Conservation (phyloP, 2,113 vertebrate species). For the Alces alces region DNA sequence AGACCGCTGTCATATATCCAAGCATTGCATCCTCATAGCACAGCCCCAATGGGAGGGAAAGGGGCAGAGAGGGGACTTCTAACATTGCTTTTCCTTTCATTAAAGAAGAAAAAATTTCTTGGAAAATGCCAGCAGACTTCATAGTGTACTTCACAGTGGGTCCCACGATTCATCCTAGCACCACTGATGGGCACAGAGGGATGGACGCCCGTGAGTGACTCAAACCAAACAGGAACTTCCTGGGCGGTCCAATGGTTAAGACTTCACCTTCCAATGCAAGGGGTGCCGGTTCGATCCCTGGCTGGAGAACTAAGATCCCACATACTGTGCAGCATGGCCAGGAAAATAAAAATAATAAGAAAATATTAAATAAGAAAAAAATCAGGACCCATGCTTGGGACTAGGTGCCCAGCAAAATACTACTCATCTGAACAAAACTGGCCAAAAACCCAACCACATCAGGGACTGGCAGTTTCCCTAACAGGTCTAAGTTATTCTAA, state of each 20-base stretch:
- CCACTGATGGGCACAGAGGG: not conserved
- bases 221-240: not conserved
- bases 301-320: not conserved
- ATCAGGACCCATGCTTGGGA: not conserved
- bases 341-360: not conserved
- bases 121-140: not conserved
- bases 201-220: accelerated
- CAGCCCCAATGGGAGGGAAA: not conserved
- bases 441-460: not conserved
- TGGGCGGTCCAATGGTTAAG: accelerated
- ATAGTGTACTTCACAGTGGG: not conserved
- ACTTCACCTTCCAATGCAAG: not conserved
- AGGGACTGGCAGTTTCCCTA: not conserved
- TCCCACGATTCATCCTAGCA: not conserved
- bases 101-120: not conserved
- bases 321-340: not conserved
- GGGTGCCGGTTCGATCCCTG: not conserved
- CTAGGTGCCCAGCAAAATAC: not conserved
- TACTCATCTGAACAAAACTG: not conserved
- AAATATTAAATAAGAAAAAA: not conserved
- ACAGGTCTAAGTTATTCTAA: not conserved
- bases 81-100: not conserved
- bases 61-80: not conserved
- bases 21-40: not conserved
- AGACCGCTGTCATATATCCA: not conserved